Base-by-base conservation (phyloP, 2,797 vertebrate species). In the Chelon auratus region DNA sequence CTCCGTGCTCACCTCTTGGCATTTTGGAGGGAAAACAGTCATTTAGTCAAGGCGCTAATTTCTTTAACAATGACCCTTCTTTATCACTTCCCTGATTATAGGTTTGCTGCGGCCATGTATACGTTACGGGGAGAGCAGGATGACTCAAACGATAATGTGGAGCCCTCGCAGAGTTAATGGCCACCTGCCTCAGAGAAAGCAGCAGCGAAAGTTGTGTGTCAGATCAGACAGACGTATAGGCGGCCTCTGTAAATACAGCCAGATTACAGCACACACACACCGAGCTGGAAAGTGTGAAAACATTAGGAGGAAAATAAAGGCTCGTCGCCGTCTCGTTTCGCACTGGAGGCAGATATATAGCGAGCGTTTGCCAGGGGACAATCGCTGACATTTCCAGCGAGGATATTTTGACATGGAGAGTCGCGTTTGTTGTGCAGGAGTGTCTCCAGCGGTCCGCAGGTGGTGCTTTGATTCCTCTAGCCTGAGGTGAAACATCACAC, bases 391-490 rank as follows among this genome's bases (percentile, higher is more conserved):
- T 89, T 80, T 83, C 3, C 17, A 67, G 57, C 4, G 71, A 52
- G 64, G 65, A 10, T 70, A 15, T 78, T 71, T 26, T 84, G 81
- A 88, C 76, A 80, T 13, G 39, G 67, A 56, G 76, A 66, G 63
- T 12, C 15, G 60, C 3, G 54, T 78, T 85, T 79, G 80, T 73
- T 71, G 81, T 52, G 64, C 52, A n/a, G 77, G 56, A 81, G 76
- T 12, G 54, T 68, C 55, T 79, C 66, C 18, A 17, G 67, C 57
- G 66, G 75, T 84, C 82, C 60, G 51, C 82, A 81, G 85, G 86
- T 79, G 87, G 79, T 65, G 83, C 89, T 90, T 85, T 87, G 86
- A 87, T 90, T 74, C 72, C 51, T 62, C 11, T 68, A 24, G 84
- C 88, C 85, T 13, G 75, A 78, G 87, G 81, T 82, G 78, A 73